Base-by-base conservation (phyloP, 2,113 vertebrate genomes). In the Machaerirhynchus nigripectus region DNA sequence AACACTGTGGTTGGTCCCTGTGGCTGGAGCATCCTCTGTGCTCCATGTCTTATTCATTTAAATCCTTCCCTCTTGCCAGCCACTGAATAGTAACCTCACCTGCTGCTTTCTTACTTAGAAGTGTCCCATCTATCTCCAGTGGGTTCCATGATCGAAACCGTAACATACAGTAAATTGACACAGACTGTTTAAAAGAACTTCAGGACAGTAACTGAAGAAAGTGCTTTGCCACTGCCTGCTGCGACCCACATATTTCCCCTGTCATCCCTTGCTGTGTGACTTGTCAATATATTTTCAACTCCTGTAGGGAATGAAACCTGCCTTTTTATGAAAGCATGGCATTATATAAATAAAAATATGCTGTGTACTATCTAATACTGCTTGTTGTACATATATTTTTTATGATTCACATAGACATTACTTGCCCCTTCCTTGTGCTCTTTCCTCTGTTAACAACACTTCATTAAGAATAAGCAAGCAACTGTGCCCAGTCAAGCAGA, bases 381-480 rank as follows among this genome's bases (percentile, higher is more conserved):
- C 56, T 90, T n/a, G 0, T 44, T 70, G 37, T 37, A 60, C 27
- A 52, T 76, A 35, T 92, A 89, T 92, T 92, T 93, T 91, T 83
- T 87, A 90, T 85, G 56, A 86, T 69, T 74, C 63, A 26, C 42
- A 71, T 84, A 87, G 79, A 60, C 42, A n/a, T 37, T 39, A n/a
- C 35, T 80, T 82, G 55, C 67, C 42, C 75, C 57, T 67, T 74
- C 61, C 18, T 94, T 95, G 65, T 46, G 47, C 35, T 73, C 37
- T 87, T 96, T 83, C 78, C 86, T 91, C 92, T 95, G 59, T 95
- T 91, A 96, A 78, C 73, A 95, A 21, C 84, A 95, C 61, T 90
- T 94, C 80, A 77, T 94, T 96, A 95, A 93, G 74, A 90, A 87
- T 70, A 92, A 86, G 87, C 85, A 83, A 82, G 80, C 77, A 95